Evolutionary conservation across 2,113 vertebrate genomes (phyloP).

Genomic region (Spea bombifrons): DNA sequence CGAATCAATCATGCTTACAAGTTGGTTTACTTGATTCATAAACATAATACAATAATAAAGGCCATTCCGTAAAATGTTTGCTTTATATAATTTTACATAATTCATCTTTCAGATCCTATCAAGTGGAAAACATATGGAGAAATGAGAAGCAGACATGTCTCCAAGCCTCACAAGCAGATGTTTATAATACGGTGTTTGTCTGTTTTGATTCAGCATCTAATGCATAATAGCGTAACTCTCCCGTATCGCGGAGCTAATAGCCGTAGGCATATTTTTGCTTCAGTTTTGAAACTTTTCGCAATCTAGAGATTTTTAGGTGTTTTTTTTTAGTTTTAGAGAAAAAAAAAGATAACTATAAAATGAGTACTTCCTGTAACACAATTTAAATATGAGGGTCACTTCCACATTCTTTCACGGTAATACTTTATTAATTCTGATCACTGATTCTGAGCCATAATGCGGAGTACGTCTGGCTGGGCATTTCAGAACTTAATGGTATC

Average conservation of each 20-base stretch:
- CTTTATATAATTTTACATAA: conserved; percentile 35
- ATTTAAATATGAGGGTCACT: too few species aligned
- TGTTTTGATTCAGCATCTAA: conserved; percentile 23
- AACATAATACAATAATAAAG: background rate
- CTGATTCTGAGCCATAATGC: too few species aligned
- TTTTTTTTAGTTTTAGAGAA: conserved; percentile 13
- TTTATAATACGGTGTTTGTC: conserved; percentile 27
- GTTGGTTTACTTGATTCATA: background rate
- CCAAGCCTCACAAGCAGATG: conserved; percentile 23
- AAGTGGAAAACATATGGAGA: conserved; percentile 26
- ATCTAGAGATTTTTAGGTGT: background rate
- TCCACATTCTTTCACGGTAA: too few species aligned
- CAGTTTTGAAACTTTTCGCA: too few species aligned
- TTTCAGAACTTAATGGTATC: too few species aligned
- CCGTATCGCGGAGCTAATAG: background rate
- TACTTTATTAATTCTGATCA: too few species aligned
- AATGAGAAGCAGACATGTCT: background rate
- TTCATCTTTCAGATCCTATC: conserved; percentile 29
- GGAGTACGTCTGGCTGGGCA: too few species aligned
- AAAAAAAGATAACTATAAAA: too few species aligned
- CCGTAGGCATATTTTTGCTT: background rate
- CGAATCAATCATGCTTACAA: background rate
- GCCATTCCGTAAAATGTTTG: conserved; percentile 4
- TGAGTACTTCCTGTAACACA: too few species aligned
- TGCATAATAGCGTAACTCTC: conserved; percentile 4